phyloP scores from a whole-genome alignment of 1,140 invertebrate genomes.

The Octopus bimaculoides region DNA sequence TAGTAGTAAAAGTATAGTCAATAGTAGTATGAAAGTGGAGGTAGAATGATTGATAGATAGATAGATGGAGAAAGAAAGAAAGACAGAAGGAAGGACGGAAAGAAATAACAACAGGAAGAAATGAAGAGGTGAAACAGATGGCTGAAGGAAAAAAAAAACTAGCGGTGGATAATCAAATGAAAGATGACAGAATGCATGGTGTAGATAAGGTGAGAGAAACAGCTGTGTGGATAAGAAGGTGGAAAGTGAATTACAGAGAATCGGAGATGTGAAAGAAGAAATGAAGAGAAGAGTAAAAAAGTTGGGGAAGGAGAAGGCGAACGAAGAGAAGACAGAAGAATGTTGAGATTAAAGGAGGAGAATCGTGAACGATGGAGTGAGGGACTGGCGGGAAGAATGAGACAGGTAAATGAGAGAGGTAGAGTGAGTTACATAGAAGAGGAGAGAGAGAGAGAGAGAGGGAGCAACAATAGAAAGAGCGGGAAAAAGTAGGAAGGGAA shows the following conservation, averaged over 20 bases:
- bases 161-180: neutral
- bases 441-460: too few species aligned
- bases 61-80: neutral
- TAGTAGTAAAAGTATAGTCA: constrained; percentile 43
- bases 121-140: neutral
- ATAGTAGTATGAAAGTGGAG: constrained; percentile 6
- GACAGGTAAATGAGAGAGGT: too few species aligned
- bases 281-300: neutral
- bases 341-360: too few species aligned
- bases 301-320: neutral
- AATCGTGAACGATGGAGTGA: too few species aligned
- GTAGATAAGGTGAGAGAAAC: neutral
- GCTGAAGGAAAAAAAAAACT: neutral
- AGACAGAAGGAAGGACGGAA: neutral
- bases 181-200: neutral
- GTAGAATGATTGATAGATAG: neutral
- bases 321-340: neutral
- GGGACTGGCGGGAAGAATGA: too few species aligned
- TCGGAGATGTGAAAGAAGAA: neutral
- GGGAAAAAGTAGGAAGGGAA: too few species aligned
- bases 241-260: neutral
- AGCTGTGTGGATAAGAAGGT: neutral
- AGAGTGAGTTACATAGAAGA: too few species aligned
- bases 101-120: neutral
- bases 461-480: too few species aligned